Conservation (phyloP, 2,888 invertebrate species). For the Chydorus sphaericus region DNA sequence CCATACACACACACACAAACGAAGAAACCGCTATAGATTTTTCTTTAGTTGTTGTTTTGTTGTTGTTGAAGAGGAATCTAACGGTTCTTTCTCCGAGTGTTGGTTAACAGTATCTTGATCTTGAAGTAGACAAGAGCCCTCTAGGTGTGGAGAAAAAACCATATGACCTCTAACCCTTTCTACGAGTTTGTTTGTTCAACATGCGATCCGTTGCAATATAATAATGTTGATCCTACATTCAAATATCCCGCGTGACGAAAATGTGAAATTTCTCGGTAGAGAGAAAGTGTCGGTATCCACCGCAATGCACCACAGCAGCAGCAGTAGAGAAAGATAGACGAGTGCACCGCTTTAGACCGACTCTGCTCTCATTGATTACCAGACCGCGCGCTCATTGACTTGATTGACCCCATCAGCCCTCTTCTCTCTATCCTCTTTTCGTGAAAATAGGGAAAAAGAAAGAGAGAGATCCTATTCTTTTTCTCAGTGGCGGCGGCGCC, state of each 20-base stretch:
- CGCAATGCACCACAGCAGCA: too few relatives aligned
- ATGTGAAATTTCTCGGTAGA: too few relatives aligned
- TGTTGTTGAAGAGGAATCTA: background rate
- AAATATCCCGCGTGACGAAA: too few relatives aligned
- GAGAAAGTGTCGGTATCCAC: too few relatives aligned
- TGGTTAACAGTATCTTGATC: slow-evolving; percentile 8
- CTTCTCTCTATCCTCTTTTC: background rate
- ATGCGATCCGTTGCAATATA: too few relatives aligned
- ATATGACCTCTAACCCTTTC: too few relatives aligned
- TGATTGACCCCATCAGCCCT: slow-evolving; percentile 2
- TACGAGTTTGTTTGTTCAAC: too few relatives aligned
- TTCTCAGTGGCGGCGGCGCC: background rate
- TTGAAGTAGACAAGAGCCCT: slow-evolving; percentile 3
- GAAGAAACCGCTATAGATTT: background rate
- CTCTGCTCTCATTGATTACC: slow-evolving; percentile 2
- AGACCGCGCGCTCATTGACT: slow-evolving; percentile 1
- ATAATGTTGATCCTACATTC: too few relatives aligned
- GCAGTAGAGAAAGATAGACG: background rate
- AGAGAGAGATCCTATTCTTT: too few relatives aligned
- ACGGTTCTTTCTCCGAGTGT: background rate
- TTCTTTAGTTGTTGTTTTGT: background rate
- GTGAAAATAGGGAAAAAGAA: background rate
- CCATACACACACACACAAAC: background rate
- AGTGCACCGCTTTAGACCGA: background rate
- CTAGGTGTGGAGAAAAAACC: too few relatives aligned